Percentiles rank a stretch among this genome's conserved stretches.
These are phyloP conservation scores for Coboldia fuscipes DNA, from an alignment of 1,140 invertebrate species.

Conservation along the genomic window DNA sequence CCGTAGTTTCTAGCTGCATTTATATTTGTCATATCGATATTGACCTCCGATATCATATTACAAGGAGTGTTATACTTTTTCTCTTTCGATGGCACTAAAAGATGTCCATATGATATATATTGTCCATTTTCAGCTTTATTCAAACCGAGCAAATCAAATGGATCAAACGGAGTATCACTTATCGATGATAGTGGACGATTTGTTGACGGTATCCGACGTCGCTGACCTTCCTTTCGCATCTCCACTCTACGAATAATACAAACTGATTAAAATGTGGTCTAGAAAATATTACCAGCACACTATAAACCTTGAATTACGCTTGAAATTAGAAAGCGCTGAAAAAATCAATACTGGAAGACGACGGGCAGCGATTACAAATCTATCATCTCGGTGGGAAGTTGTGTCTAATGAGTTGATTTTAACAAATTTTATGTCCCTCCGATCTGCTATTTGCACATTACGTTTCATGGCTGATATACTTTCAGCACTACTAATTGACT, in stretches of 20 bases:
- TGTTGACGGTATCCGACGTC: constrained; percentile 58
- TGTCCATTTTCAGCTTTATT: constrained; percentile 66
- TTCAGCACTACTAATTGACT: too few relatives aligned
- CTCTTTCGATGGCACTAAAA: constrained; percentile 47
- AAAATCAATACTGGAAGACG: neutral
- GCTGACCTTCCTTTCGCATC: constrained; percentile 46
- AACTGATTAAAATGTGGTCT: constrained; percentile 3
- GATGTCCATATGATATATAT: constrained; percentile 69
- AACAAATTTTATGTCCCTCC: too few relatives aligned
- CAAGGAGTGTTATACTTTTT: constrained; percentile 13
- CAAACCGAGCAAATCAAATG: constrained; percentile 63
- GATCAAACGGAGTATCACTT: constrained; percentile 59
- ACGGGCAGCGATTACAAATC: neutral
- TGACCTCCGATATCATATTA: constrained; percentile 9
- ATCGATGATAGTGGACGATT: constrained; percentile 63
- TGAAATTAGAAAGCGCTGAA: too few relatives aligned
- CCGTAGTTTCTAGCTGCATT: constrained; percentile 19
- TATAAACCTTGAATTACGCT: constrained; percentile 5
- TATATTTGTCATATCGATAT: constrained; percentile 19
- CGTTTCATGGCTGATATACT: too few relatives aligned
- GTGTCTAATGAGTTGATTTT: too few relatives aligned
- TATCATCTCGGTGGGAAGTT: neutral
- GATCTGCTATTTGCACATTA: too few relatives aligned
- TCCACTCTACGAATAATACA: constrained; percentile 32
- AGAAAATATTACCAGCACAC: constrained; percentile 5